Conservation (phyloP, 2,797 vertebrate genomes). For the Tokudaia muenninki region DNA sequence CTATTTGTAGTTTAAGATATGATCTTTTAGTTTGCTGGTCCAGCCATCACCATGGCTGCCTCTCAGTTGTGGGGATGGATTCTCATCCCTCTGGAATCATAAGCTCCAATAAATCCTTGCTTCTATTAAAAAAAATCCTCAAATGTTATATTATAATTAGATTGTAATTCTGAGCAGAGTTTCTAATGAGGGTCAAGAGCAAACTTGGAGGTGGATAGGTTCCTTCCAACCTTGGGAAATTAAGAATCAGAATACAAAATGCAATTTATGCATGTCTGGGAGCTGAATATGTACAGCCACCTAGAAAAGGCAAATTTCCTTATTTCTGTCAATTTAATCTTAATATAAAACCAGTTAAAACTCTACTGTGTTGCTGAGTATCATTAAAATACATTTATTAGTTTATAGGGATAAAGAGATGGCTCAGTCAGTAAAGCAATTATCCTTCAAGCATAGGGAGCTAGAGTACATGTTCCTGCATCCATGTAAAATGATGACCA, state of each 20-base stretch:
- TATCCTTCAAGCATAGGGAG: not conserved
- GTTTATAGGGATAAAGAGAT: not conserved
- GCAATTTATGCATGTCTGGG: conserved; percentile 21
- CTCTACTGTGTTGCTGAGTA: not conserved
- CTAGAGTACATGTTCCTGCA: too few relatives aligned
- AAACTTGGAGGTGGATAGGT: conserved; percentile 20
- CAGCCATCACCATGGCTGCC: not conserved
- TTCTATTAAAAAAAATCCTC: not conserved
- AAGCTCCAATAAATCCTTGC: not conserved
- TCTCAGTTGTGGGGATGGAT: not conserved
- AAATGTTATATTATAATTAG: conserved; percentile 68
- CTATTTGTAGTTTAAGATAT: not conserved
- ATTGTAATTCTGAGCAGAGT: conserved; percentile 73
- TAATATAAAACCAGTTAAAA: not conserved
- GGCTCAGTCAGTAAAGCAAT: not conserved
- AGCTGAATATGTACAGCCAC: conserved; percentile 22
- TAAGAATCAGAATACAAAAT: conserved; percentile 18
- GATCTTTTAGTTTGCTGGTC: not conserved
- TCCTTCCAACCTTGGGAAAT: not conserved
- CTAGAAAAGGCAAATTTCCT: conserved; percentile 55
- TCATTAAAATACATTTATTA: not conserved
- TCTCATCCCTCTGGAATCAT: not conserved
- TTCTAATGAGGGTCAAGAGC: conserved; percentile 71
- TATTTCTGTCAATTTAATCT: not conserved
- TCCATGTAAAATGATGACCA: not conserved